A percentile compares a stretch with the other conserved stretches of the same genome.
These are phyloP conservation scores for Pollachius pollachius DNA, from an alignment of 2,113 vertebrate species.

Conservation along the genomic window DNA sequence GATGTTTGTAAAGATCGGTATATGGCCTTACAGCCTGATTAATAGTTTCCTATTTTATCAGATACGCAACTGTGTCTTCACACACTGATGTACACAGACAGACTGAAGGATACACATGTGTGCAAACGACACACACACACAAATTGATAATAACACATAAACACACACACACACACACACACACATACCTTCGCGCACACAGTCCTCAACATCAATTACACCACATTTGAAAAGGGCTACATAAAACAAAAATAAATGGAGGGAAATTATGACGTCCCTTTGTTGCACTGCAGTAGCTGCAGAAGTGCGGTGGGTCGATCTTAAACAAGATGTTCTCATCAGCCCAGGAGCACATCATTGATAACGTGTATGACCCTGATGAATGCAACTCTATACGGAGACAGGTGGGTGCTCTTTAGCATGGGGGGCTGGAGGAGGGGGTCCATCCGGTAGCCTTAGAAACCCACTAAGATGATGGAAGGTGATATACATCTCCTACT, in stretches of 20 bases:
- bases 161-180: too few relatives aligned
- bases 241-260: conserved; percentile 8
- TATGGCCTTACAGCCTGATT: conserved; percentile 17
- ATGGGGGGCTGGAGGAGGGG: conserved; percentile 28
- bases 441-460: conserved; percentile 59
- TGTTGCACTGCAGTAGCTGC: too few relatives aligned
- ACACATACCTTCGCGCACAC: too few relatives aligned
- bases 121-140: too few relatives aligned
- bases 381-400: conserved; percentile 63
- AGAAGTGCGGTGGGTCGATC: conserved; percentile 35
- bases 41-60: conserved; percentile 29
- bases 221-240: too few relatives aligned
- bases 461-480: conserved; percentile 61
- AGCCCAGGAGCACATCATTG: conserved; percentile 62
- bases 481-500: conserved; percentile 63
- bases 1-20: conserved; percentile 7
- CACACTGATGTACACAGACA: too few relatives aligned
- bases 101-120: too few relatives aligned
- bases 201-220: too few relatives aligned
- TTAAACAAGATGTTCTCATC: conserved; percentile 54
- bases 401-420: conserved; percentile 51
- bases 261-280: too few relatives aligned
- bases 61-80: background rate
- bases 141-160: too few relatives aligned
- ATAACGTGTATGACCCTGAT: conserved; percentile 60